Base-by-base conservation (phyloP, 2,797 vertebrate genomes). In the Sciurus carolinensis region DNA sequence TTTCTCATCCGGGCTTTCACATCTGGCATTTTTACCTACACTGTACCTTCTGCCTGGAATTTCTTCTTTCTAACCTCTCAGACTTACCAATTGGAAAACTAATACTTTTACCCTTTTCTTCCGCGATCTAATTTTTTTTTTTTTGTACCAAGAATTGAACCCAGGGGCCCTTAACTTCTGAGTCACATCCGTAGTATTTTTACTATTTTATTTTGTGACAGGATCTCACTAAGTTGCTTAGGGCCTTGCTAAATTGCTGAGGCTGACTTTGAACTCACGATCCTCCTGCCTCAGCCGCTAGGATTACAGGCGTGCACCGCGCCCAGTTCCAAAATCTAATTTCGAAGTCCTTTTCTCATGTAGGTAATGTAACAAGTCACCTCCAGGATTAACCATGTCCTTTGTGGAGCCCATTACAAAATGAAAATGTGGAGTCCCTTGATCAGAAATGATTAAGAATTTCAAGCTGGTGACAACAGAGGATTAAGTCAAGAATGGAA, bases 91-190 rank as follows among this genome's bases (percentile, higher is more conserved):
- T 44, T 66, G 36, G 39, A 87, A 95, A 91, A 77, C 7, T 20
- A 47, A 30, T 54, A 5, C 28, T 87, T 82, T 94, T 50, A 18
- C 71, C 77, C 66, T 66, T 33, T 80, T n/a, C 77, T 95, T 94
- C 42, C 64, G 62, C 80, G 96, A 64, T 67, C 54, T 54, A 77
- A 14, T 62, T 67, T 0, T 54, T 1, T 57, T 54, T 17, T 57
- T 17, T 57, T 5, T 57, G 54, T 20, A 17, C 18, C 18, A 6
- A 17, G 54, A 57, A 57, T 57, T 22, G 54, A 57, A 57, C 54
- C 20, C 54, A 8, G 54, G 54, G 54, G 54, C 54, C 2, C 54
- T 57, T 8, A 22, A 57, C 54, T 22, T 22, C 54, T 57, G 54
- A 7, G 54, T 20, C 54, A 57, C 54, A 57, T 57, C 52, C 52